These are phyloP conservation scores for Leptinotarsa tumamoca DNA, from an alignment of 2,888 invertebrate species.

Conservation along the genomic window DNA sequence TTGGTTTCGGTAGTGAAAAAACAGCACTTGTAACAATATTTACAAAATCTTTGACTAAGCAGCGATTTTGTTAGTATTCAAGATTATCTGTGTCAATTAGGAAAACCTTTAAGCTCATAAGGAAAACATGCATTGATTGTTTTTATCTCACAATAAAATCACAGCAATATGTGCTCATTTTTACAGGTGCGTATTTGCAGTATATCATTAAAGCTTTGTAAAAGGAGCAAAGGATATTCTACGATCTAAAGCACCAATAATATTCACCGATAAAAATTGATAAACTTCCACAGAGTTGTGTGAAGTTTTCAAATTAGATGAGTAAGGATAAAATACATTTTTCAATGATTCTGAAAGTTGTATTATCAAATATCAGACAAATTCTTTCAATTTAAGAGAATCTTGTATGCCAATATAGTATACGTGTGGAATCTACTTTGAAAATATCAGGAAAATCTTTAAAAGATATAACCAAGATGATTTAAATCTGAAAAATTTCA, in stretches of 20 bases:
- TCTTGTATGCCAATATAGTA: neutral
- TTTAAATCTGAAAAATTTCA: too few relatives aligned
- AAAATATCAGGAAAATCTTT: neutral
- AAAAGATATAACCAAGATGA: too few relatives aligned
- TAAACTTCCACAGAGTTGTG: neutral
- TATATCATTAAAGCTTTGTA: slow-evolving; percentile 38
- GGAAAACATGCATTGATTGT: slow-evolving; percentile 41
- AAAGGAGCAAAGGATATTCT: slow-evolving; percentile 31
- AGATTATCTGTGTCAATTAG: slow-evolving; percentile 11
- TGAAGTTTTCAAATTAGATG: neutral
- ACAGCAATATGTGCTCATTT: slow-evolving; percentile 56
- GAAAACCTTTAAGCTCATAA: slow-evolving; percentile 37
- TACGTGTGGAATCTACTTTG: neutral
- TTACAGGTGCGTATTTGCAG: slow-evolving; percentile 50
- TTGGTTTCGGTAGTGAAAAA: neutral
- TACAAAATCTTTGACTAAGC: neutral
- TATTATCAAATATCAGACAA: neutral
- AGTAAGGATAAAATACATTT: slow-evolving; percentile 1
- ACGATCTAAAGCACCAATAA: slow-evolving; percentile 31
- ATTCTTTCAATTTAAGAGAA: neutral
- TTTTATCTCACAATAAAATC: slow-evolving; percentile 49
- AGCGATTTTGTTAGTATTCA: slow-evolving; percentile 2
- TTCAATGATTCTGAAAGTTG: neutral
- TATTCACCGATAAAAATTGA: slow-evolving; percentile 12
- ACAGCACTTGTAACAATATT: slow-evolving; percentile 8